Percentiles rank a stretch among this genome's conserved stretches.
These are phyloP conservation scores for Drosophila colorata DNA, from an alignment of 2,888 invertebrate species.

Conservation along the genomic window DNA sequence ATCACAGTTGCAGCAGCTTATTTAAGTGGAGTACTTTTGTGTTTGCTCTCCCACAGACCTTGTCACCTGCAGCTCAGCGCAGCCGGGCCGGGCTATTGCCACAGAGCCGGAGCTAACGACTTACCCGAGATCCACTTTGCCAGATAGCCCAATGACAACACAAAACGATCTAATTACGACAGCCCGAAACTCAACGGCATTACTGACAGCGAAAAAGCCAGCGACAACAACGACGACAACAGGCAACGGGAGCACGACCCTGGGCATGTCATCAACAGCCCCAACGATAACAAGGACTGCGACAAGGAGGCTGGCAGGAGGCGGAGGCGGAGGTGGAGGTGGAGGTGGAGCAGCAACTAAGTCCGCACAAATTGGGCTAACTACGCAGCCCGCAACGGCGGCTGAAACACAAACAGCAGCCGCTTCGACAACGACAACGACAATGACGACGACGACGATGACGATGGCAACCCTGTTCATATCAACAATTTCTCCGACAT, in stretches of 20 bases:
- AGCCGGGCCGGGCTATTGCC: slow-evolving; percentile 21
- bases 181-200: slow-evolving; percentile 58
- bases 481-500: slow-evolving; percentile 70
- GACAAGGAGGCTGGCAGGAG: slow-evolving; percentile 18
- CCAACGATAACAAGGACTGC: slow-evolving; percentile 40
- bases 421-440: slow-evolving; percentile 13
- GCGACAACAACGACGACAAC: slow-evolving; percentile 22
- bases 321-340: not conserved
- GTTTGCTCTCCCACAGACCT: slow-evolving; percentile 53
- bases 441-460: slow-evolving; percentile 10
- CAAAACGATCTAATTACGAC: slow-evolving; percentile 77
- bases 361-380: slow-evolving; percentile 76
- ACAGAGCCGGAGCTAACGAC: slow-evolving; percentile 52
- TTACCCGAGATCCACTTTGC: slow-evolving; percentile 71
- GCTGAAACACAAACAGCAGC: slow-evolving; percentile 41
- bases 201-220: slow-evolving; percentile 61
- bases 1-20: slow-evolving; percentile 25
- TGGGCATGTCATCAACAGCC: slow-evolving; percentile 66
- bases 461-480: slow-evolving; percentile 55
- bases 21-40: slow-evolving; percentile 30
- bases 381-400: slow-evolving; percentile 47
- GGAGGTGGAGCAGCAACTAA: slow-evolving; percentile 43
- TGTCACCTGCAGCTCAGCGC: slow-evolving; percentile 68
- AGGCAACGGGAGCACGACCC: slow-evolving; percentile 43
- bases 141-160: slow-evolving; percentile 77